Base-by-base conservation (phyloP, 2,113 vertebrate species). In the Microcebus tavaratra region DNA sequence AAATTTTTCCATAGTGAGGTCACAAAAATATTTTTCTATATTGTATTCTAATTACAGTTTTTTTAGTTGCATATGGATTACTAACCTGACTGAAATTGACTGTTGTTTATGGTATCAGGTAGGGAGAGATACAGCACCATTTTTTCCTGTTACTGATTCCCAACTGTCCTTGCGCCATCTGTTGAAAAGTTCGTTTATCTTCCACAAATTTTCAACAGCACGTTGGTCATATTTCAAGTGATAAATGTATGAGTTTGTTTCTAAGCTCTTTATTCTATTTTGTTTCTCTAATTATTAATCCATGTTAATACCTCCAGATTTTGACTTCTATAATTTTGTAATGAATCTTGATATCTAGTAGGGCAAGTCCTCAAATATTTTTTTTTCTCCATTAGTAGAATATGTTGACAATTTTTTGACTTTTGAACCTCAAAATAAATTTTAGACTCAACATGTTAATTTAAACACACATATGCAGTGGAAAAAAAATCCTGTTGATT, bases 381-480 rank as follows among this genome's bases (percentile, higher is more conserved):
- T 80, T 88, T 53, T 36, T 68, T 65, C 34, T 81, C 14, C 29
- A 27, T 95, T n/a, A 59, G 5, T 45, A 83, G 59, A 88, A 79
- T 53, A 48, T 53, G 23, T 81, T 93, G n/a, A 75, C 21, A 80
- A 29, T 34, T 73, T 95, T 91, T 95, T 84, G 31, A 55, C 8
- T 10, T 57, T 82, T 82, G n/a, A 82, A 75, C 20, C 8, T 70
- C 42, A 93, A 20, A 76, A 95, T 45, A 90, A 6, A 90, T 70
- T 92, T 78, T 95, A 78, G 59, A 81, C n/a, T 70, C 68, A 93
- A 50, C 7, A 55, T 87, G 8, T 93, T 90, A 95, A 82, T 97
- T 61, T 34, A 34, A 1, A 75, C 13, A 72, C 48, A 55, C 6
- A 83, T 8, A 88, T 25, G 59, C 15, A 85, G n/a, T 12, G 21